phyloP scores from a whole-genome alignment of 2,888 invertebrate genomes.

The Vannuccia rotundouncinata region DNA sequence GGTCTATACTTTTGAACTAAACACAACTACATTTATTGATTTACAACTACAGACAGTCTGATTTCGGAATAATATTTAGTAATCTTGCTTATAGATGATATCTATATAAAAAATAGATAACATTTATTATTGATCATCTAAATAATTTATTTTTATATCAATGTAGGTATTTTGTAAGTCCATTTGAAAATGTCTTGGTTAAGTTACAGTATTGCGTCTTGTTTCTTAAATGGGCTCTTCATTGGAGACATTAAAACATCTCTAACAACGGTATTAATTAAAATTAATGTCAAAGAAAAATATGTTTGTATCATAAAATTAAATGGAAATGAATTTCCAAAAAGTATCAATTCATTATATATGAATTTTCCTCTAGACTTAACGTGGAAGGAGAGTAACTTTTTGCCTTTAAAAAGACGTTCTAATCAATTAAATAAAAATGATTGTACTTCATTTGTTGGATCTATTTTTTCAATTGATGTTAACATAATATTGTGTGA shows the following conservation, averaged over 20 bases:
- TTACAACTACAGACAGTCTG: too few relatives aligned
- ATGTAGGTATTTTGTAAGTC: too few relatives aligned
- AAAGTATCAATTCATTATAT: neutral
- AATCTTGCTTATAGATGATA: too few relatives aligned
- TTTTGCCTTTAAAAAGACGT: too few relatives aligned
- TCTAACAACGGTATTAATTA: neutral
- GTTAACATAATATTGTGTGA: neutral
- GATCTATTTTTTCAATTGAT: neutral
- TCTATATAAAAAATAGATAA: too few relatives aligned
- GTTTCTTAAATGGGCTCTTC: neutral
- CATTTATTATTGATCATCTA: too few relatives aligned
- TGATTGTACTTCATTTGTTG: neutral
- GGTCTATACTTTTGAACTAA: too few relatives aligned
- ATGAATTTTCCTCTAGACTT: neutral
- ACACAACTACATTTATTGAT: too few relatives aligned
- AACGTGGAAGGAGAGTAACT: too few relatives aligned
- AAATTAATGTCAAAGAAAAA: neutral
- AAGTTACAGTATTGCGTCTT: neutral
- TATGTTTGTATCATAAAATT: neutral
- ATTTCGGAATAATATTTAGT: too few relatives aligned
- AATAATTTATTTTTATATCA: too few relatives aligned
- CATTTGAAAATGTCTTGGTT: neutral
- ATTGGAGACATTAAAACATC: neutral
- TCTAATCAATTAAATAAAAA: too few relatives aligned
- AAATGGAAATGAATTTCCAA: neutral